Evolutionary conservation across 2,113 vertebrate species (phyloP), one percentile per base, ranked within the genome.

Genomic region (Corythoichthys haematopterus): DNA sequence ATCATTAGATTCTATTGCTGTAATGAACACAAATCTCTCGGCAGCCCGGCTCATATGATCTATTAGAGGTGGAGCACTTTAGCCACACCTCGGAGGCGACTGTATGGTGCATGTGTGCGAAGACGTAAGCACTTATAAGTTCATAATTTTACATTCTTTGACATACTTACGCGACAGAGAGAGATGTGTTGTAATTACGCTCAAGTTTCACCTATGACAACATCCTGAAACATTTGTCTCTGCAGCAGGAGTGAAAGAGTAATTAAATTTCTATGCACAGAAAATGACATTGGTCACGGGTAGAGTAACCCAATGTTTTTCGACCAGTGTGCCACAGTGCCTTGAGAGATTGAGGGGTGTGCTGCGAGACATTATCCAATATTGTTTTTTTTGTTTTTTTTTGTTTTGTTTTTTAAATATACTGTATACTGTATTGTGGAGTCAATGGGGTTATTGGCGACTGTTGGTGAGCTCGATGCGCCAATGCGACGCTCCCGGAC

Each of bases 21-120:
- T 85, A 82, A 84, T 87, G 79, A 85, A 80, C 84, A 81, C 81
- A 84, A 75, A 85, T 83, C 79, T 84, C 57, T 76, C 65, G 16
- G 75, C 67, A 74, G 80, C 69, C 65, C 57, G 71, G 33, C 69
- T 76, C 71, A 28, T 64, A 2, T 70, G 63, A 75, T 61, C 62
- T 57, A 66, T 79, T 67, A 79, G 76, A 76, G 72, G 78, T 77
- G 76, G 71, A 33, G 64, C 45, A 47, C 51, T 52, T 16, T 59
- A 55, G 65, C 51, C 60, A 65, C 64, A 14, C 46, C 70, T 68
- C 67, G 6, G 61, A 76, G 45, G 76, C 78, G 63, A 80, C 65
- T 61, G 69, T 62, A 63, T 65, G 65, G 64, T 13, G 68, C 57
- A 61, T 68, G 52, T 60, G 64, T 60, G 50, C 10, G 60, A 72